Percentiles rank a stretch among this genome's conserved stretches.
Evolutionary conservation across 2,888 invertebrate species (phyloP).

Genomic region (Tricholauxania praeusta): DNA sequence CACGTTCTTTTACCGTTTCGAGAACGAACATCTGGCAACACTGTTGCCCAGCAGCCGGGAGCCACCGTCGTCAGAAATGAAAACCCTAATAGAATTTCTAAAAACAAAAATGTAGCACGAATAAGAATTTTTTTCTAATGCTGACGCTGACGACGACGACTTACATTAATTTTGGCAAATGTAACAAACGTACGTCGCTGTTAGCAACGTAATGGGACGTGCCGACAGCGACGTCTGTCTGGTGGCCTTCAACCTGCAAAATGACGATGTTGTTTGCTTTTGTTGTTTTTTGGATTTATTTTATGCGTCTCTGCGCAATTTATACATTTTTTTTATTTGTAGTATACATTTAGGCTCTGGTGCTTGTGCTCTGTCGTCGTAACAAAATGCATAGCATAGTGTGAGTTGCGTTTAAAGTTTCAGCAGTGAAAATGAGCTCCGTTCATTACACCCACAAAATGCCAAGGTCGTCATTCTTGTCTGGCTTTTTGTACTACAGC

Average conservation of each 20-base stretch:
- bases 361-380: neutral
- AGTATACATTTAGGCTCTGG: slow-evolving; percentile 23
- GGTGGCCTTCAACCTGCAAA: slow-evolving; percentile 25
- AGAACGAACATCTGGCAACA: no score
- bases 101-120: no score
- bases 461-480: neutral
- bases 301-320: slow-evolving; percentile 8
- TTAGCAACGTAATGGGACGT: slow-evolving; percentile 1
- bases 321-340: neutral
- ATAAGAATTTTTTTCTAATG: no score
- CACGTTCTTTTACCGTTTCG: no score
- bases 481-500: neutral
- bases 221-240: slow-evolving; percentile 18
- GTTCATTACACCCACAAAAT: neutral
- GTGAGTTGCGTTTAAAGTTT: neutral
- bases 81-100: no score
- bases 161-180: no score
- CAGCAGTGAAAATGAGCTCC: neutral
- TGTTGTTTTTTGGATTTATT: slow-evolving; percentile 8
- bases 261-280: neutral
- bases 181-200: no score
- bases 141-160: no score
- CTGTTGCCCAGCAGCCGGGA: no score
- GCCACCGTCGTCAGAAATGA: no score
- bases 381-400: neutral